Evolutionary conservation across 2,888 invertebrate genomes (phyloP).

Genomic region (Drosophila borborema): DNA sequence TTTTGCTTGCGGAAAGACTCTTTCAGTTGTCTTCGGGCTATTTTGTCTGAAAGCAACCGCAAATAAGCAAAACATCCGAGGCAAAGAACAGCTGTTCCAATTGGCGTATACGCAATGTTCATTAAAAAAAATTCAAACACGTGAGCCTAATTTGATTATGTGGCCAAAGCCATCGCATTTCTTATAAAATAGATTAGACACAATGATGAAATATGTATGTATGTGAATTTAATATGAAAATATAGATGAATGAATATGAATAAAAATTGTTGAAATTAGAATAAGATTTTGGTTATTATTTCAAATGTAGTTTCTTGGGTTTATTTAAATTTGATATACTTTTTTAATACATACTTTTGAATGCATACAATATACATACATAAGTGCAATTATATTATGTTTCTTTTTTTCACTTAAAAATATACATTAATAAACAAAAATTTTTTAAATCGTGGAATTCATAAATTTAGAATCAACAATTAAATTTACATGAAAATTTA

Average conservation of each 20-base stretch:
- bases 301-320: not conserved
- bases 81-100: slow-evolving; percentile 38
- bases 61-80: slow-evolving; percentile 15
- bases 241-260: not conserved
- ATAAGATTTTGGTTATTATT: not conserved
- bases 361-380: not conserved
- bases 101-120: slow-evolving; percentile 35
- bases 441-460: no score
- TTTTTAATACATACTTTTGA: not conserved
- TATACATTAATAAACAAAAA: no score
- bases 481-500: not conserved
- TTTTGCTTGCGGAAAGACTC: not conserved
- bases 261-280: not conserved
- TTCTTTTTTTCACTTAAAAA: no score
- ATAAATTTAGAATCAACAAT: not conserved
- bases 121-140: slow-evolving; percentile 4
- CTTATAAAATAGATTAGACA: slow-evolving; percentile 1
- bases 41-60: not conserved
- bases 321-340: not conserved
- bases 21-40: not conserved
- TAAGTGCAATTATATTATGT: no score
- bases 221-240: not conserved
- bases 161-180: not conserved
- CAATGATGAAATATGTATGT: not conserved
- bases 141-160: slow-evolving; percentile 3